A percentile compares a stretch with the other conserved stretches of the same genome.
phyloP scores from a whole-genome alignment of 2,797 vertebrate genomes.

The Aldrovandia affinis region DNA sequence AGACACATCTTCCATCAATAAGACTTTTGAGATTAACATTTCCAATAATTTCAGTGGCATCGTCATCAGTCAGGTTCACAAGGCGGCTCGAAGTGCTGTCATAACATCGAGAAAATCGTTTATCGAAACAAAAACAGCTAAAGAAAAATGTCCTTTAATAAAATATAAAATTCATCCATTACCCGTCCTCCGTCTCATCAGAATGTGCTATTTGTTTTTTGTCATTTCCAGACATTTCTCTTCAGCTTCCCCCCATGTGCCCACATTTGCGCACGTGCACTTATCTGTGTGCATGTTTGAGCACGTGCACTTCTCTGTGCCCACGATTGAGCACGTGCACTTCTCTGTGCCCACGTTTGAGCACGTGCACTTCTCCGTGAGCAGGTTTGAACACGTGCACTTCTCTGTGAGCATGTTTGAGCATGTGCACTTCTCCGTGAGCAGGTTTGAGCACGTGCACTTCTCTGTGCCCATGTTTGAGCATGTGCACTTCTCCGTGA shows the following conservation, averaged over 20 bases:
- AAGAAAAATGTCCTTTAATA: conserved; percentile 21
- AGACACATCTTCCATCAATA: conserved; percentile 47
- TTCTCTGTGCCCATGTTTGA: not conserved
- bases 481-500: not conserved
- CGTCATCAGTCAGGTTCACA: conserved; percentile 53
- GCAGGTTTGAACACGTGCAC: not conserved
- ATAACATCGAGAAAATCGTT: conserved; percentile 13
- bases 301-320: not conserved
- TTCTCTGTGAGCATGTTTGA: no score
- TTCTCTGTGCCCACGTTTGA: not conserved
- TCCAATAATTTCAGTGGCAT: conserved; percentile 14
- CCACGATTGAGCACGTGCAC: not conserved
- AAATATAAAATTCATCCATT: conserved; percentile 9
- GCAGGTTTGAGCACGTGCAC: not conserved
- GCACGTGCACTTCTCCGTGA: not conserved
- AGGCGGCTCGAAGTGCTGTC: conserved; percentile 48
- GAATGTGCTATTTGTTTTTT: conserved; percentile 1
- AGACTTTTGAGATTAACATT: conserved; percentile 11
- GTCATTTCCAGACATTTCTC: conserved; percentile 6
- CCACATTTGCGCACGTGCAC: not conserved
- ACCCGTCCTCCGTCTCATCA: not conserved
- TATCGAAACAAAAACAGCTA: conserved; percentile 11
- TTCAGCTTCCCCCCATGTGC: not conserved
- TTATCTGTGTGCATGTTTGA: no score
- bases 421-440: not conserved